Evolutionary conservation across 2,113 vertebrate genomes (phyloP).

Genomic region (Sigmodon hispidus): DNA sequence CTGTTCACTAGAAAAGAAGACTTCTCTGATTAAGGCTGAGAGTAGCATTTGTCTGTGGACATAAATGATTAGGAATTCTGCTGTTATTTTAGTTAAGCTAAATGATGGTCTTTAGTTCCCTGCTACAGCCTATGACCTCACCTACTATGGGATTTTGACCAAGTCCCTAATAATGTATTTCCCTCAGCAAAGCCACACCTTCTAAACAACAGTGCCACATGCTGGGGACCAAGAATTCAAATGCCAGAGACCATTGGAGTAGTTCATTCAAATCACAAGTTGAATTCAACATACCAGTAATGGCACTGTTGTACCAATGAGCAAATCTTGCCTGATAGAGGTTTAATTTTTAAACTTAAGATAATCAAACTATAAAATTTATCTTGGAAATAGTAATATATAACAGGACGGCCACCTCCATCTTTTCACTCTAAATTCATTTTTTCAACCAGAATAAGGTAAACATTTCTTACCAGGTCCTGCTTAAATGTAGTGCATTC

Average conservation of each 20-base stretch:
- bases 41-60: background rate
- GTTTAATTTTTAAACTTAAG: background rate
- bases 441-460: background rate
- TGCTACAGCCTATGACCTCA: background rate
- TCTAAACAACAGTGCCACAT: background rate
- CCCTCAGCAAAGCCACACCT: background rate
- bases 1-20: background rate
- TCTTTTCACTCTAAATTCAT: background rate
- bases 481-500: background rate
- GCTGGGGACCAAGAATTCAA: background rate
- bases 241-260: background rate
- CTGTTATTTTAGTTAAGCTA: background rate
- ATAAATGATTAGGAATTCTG: background rate
- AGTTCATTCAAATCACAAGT: background rate
- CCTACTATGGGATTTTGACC: background rate
- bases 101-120: background rate
- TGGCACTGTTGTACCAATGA: background rate
- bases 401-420: background rate
- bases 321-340: background rate
- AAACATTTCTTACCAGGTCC: background rate
- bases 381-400: background rate
- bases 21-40: background rate
- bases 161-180: background rate
- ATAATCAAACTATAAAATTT: slow-evolving; percentile 3
- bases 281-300: background rate